A percentile compares a stretch with the other conserved stretches of the same genome.
phyloP scores from a whole-genome alignment of 2,797 vertebrate species.

The Sternarchorhynchus goeldii region DNA sequence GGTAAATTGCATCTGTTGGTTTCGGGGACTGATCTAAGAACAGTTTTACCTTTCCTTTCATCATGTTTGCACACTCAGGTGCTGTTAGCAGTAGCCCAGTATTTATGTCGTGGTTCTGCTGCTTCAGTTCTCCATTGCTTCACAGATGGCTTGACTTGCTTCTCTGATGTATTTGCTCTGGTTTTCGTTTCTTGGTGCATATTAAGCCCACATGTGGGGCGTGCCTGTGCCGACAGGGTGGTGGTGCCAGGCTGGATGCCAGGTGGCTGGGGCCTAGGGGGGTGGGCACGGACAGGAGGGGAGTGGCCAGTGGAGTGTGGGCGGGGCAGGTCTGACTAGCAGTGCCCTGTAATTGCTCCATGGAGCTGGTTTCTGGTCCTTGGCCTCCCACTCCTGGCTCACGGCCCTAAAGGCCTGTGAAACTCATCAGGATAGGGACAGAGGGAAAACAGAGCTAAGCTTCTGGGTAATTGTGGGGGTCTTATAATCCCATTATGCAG shows the following conservation, averaged over 20 bases:
- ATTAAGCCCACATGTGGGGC: slow-evolving; percentile 53
- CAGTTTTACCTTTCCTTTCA: too few relatives aligned
- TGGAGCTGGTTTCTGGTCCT: slow-evolving; percentile 23
- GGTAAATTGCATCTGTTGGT: too few relatives aligned
- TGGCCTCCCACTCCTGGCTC: slow-evolving; percentile 16
- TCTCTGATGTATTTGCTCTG: slow-evolving; percentile 42
- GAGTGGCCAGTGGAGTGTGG: slow-evolving; percentile 53
- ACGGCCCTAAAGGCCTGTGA: slow-evolving; percentile 19
- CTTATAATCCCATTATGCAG: slow-evolving; percentile 15
- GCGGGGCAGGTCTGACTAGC: slow-evolving; percentile 21
- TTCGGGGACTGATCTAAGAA: too few relatives aligned
- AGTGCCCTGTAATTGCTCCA: slow-evolving; percentile 47
- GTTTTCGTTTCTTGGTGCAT: slow-evolving; percentile 47
- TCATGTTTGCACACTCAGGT: not conserved
- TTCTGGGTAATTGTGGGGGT: slow-evolving; percentile 38
- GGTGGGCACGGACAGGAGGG: slow-evolving; percentile 55
- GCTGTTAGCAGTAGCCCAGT: not conserved
- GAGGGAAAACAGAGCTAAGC: not conserved
- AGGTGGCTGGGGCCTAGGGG: slow-evolving; percentile 58
- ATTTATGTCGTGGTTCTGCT: too few relatives aligned
- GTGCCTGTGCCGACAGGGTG: slow-evolving; percentile 54
- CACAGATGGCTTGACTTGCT: not conserved
- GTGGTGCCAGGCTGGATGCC: slow-evolving; percentile 60
- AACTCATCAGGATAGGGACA: slow-evolving; percentile 18
- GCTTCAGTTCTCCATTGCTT: too few relatives aligned